Evolutionary conservation across 2,797 vertebrate species (phyloP).

Genomic region (Sebastes goodei): DNA sequence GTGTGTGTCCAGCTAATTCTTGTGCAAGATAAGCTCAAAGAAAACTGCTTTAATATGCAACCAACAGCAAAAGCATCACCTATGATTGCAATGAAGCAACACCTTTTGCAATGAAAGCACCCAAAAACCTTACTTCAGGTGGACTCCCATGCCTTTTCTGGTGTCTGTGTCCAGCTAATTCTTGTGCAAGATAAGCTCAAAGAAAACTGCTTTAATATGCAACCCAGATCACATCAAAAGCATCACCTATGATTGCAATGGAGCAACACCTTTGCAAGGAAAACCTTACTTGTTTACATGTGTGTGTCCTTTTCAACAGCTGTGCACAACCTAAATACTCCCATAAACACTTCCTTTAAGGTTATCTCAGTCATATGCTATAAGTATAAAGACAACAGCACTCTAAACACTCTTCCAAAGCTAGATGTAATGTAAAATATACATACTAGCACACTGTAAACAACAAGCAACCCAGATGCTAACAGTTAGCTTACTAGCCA

Average conservation of each 20-base stretch:
- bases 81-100: neutral
- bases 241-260: neutral
- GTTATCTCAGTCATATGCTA: neutral
- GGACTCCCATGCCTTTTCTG: neutral
- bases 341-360: neutral
- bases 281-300: constrained; percentile 38
- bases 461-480: constrained; percentile 22
- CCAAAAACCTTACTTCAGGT: neutral
- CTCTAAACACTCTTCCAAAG: neutral
- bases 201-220: neutral
- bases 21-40: neutral
- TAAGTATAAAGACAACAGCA: neutral
- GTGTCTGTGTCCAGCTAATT: constrained; percentile 6
- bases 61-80: neutral
- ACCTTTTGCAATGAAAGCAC: neutral
- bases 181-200: neutral
- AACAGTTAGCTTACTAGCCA: constrained; percentile 1
- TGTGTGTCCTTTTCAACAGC: neutral
- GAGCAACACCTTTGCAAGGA: neutral
- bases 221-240: neutral
- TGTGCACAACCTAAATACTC: neutral
- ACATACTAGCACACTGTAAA: constrained; percentile 47
- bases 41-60: neutral
- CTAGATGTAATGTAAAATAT: neutral
- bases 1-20: neutral